Evolutionary conservation across 2,797 vertebrate species (phyloP), one percentile per base, ranked within the genome.

Genomic region (Urocyon cinereoargenteus): DNA sequence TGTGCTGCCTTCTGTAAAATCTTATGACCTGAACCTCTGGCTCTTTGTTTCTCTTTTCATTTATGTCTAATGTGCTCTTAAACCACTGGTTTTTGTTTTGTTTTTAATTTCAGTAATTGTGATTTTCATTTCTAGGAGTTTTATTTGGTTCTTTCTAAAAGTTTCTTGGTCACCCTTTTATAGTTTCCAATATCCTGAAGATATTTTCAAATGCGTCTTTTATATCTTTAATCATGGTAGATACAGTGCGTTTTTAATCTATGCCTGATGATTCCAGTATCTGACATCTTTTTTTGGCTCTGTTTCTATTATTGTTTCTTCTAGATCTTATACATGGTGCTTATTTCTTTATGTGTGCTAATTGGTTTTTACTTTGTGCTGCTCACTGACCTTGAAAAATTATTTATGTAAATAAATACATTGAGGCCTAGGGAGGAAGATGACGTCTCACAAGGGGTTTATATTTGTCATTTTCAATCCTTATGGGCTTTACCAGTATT

Each of bases 361-460:
- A 9, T 13, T 75, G 13, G 79, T 45, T 94, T 93, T 95, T 36
- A 73, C 40, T 36, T 6, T 22, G 15, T 72, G 53, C 51, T 93
- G 55, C 26, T 90, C 28, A 24, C 10, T 90, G 77, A 90, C 70
- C 77, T 95, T 92, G n/a, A 95, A 97, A 92, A 79, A 59, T 66
- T 59, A 34, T 79, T 87, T 87, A 72, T 90, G 40, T 66, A 66
- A 94, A 64, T 66, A 66, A 94, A 64, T 55, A 86, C 62, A 18
- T 3, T 40, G 62, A 90, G 8, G 14, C 24, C 34, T 62, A 79
- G 61, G 61, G 49, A 94, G 14, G 51, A 86, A 86, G 53, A 61
- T 21, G 34, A 28, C 34, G 92, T 92, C 86, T 92, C 64, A 85
- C 51, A 86, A 82, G 53, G 13, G 61, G 62, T 90, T 91, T 34